A percentile compares a stretch with the other conserved stretches of the same genome.
These are phyloP conservation scores for Eretmocerus hayati DNA, from an alignment of 2,888 invertebrate genomes.

Conservation along the genomic window DNA sequence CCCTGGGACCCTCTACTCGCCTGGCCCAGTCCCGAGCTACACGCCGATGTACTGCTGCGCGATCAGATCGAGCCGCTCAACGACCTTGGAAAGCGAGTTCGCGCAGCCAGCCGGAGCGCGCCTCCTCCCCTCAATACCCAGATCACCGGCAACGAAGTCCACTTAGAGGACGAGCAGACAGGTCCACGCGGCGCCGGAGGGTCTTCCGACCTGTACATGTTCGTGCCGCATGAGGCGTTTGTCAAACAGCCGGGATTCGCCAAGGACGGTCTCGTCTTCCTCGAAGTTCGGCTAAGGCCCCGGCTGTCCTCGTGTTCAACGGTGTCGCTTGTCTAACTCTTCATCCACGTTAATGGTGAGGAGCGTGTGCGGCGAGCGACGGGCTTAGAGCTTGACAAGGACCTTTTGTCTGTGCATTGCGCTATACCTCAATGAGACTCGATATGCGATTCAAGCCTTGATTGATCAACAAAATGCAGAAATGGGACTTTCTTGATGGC, in stretches of 20 bases:
- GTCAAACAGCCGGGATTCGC: conserved; percentile 54
- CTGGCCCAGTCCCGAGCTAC: conserved; percentile 69
- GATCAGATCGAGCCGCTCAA: conserved; percentile 54
- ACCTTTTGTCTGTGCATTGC: too few species aligned
- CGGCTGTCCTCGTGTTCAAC: conserved; percentile 15
- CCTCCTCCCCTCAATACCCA: conserved; percentile 20
- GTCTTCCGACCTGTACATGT: conserved; percentile 51
- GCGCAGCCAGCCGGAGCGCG: conserved; percentile 26
- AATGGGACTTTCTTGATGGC: too few species aligned
- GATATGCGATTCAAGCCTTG: too few species aligned
- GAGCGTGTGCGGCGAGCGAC: too few species aligned
- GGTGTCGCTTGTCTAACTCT: conserved; percentile 18
- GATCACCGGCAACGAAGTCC: too few species aligned
- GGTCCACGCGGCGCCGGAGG: too few species aligned
- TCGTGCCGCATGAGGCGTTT: conserved; percentile 59
- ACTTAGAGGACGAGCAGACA: too few species aligned
- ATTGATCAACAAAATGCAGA: too few species aligned
- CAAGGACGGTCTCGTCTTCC: conserved; percentile 56
- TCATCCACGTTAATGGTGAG: too few species aligned
- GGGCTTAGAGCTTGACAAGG: too few species aligned
- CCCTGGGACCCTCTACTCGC: conserved; percentile 64
- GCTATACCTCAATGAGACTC: too few species aligned
- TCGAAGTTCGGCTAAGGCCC: conserved; percentile 51
- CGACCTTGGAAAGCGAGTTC: conserved; percentile 45
- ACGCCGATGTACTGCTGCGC: conserved; percentile 58